These are phyloP conservation scores for Eretmochelys imbricata DNA, from an alignment of 2,113 vertebrate species.

Conservation along the genomic window DNA sequence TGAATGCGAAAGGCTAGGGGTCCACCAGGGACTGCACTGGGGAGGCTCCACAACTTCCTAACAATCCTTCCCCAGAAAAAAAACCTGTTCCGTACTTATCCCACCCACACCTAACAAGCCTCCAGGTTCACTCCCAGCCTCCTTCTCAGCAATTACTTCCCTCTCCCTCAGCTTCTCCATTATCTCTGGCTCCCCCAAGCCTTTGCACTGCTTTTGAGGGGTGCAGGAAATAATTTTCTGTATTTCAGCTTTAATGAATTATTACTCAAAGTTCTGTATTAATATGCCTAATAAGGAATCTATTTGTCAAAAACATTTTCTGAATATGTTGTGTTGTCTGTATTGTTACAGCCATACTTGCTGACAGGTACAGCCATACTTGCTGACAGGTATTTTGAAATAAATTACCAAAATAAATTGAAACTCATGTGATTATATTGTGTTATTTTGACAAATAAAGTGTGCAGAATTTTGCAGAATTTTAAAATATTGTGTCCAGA, in stretches of 20 bases:
- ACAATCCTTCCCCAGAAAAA: neutral
- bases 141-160: neutral
- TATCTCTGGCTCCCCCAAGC: neutral
- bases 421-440: neutral
- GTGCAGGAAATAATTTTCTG: neutral
- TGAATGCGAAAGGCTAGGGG: neutral
- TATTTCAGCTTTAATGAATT: neutral
- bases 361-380: neutral
- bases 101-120: neutral
- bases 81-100: neutral
- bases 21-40: neutral
- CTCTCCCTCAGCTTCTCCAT: neutral
- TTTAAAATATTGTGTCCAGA: neutral
- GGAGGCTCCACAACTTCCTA: neutral
- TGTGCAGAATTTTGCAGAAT: neutral
- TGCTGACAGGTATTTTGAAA: neutral
- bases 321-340: neutral
- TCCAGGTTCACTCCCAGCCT: neutral
- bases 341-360: neutral
- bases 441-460: neutral
- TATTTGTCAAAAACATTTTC: neutral
- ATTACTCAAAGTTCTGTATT: neutral
- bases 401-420: neutral
- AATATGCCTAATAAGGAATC: neutral
- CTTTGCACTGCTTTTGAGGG: neutral